Conservation (phyloP, 2,113 vertebrate species). For the Eulemur macaco region DNA sequence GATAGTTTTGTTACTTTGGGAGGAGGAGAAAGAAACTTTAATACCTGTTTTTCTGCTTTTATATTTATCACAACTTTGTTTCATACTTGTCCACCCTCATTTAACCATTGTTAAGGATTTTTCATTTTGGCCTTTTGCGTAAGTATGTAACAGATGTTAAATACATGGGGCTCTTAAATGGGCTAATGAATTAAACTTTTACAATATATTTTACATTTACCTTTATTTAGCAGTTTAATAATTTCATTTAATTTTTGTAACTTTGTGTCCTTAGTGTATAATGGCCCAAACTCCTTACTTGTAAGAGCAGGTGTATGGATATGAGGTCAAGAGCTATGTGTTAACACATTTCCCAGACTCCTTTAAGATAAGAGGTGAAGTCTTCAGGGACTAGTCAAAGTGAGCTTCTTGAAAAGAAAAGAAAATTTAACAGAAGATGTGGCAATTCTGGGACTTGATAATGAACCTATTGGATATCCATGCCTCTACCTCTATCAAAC, state of each 20-base stretch:
- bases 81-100: background rate
- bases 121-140: background rate
- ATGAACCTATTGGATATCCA: background rate
- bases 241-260: background rate
- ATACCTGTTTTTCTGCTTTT: background rate
- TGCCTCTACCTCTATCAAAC: background rate
- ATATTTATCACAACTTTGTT: background rate
- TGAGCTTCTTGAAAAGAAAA: background rate
- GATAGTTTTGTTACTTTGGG: background rate
- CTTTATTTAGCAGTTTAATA: slow-evolving; percentile 1
- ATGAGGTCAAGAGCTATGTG: background rate
- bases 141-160: background rate
- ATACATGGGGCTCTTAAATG: background rate
- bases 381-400: background rate
- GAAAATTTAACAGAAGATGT: background rate
- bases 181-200: background rate
- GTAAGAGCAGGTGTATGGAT: background rate
- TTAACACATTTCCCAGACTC: background rate
- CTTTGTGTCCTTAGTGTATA: background rate
- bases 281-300: background rate
- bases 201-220: background rate
- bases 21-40: background rate
- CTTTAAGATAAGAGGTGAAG: background rate
- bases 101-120: slow-evolving; percentile 5
- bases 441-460: background rate